Conservation (phyloP, 1,140 invertebrate genomes). For the Bombus vancouverensis region DNA sequence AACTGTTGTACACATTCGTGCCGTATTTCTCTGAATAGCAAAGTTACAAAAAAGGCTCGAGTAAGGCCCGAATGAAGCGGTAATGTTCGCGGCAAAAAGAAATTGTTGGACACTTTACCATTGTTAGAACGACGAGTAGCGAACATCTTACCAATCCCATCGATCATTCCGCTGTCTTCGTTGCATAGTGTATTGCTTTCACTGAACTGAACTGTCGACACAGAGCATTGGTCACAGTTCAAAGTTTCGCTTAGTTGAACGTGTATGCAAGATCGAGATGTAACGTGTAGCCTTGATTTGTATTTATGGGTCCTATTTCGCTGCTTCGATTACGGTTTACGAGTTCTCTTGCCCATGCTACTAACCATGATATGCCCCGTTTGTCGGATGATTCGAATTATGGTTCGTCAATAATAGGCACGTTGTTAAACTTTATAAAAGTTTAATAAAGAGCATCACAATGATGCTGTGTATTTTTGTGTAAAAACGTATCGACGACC, state of each 20-base stretch:
- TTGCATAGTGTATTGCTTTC: conserved; percentile 39
- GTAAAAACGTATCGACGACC: not conserved
- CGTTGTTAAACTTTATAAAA: not conserved
- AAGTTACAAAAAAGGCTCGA: not conserved
- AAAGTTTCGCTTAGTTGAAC: conserved; percentile 54
- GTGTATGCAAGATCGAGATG: conserved; percentile 31
- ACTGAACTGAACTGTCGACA: conserved; percentile 9
- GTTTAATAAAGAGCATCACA: not conserved
- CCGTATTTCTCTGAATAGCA: conserved; percentile 17
- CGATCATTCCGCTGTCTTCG: conserved; percentile 61
- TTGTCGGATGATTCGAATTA: not conserved
- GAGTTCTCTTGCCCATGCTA: conserved; percentile 4
- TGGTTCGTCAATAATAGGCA: too few relatives aligned
- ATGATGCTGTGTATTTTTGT: too few relatives aligned
- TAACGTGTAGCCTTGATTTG: conserved; percentile 41
- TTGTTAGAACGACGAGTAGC: conserved; percentile 12
- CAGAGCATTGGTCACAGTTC: conserved; percentile 36
- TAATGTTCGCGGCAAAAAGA: conserved; percentile 24
- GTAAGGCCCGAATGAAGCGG: not conserved
- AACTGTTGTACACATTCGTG: conserved; percentile 39
- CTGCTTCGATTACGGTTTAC: conserved; percentile 17
- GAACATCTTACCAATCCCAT: conserved; percentile 48
- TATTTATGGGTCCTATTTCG: conserved; percentile 56
- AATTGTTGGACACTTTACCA: conserved; percentile 30
- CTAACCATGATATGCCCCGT: conserved; percentile 11